Base-by-base conservation (phyloP, 2,888 invertebrate genomes). In the Octonoba sinensis region DNA sequence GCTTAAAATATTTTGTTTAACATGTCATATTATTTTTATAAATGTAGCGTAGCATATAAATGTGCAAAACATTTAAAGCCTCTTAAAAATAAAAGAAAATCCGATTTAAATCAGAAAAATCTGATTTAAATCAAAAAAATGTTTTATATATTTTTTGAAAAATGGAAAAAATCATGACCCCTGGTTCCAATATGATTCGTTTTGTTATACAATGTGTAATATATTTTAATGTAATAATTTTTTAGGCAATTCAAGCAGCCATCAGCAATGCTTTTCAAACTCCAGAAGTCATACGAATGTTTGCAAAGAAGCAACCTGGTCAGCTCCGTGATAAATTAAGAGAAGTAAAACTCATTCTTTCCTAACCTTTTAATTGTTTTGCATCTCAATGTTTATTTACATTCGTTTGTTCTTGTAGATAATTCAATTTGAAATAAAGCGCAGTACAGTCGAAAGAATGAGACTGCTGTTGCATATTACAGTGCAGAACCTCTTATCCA, bases 231-330 rank as follows among this genome's bases (percentile, higher is more conserved):
- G 15, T 27, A 16, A 1, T 44, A 44, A 13, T 62, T 36, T 72
- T 46, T 44, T 72, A 93, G 93, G 93, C 93, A 3, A 93, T 93
- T 44, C 92, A 92, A 88, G 92, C 93, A 84, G 93, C 93, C 13
- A 93, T 94, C 69, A 92, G 92, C 83, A 90, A 92, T 86, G 93
- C 93, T 1, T 93, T 93, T 87, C 91, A 92, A 88, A 93, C 93
- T 1, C 93, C 93, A 6, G 93, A 93, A 87, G 92, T 93, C 1
- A 93, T 93, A 56, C 89, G 91, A 86, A 90, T 93, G 88, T 93
- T 93, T 90, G 93, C 93, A 1, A 92, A 91, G 86, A 91, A 92
- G 85, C 93, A 93, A 87, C 92, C 93, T 1, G 91, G 91, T 60
- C 91, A 92, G 86, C 88, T 93, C 69, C 88, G 92, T 76, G 90